Evolutionary conservation across 92 coral and sea anemone species (phyloP).

Genomic region (Zoanthus solanderi): DNA sequence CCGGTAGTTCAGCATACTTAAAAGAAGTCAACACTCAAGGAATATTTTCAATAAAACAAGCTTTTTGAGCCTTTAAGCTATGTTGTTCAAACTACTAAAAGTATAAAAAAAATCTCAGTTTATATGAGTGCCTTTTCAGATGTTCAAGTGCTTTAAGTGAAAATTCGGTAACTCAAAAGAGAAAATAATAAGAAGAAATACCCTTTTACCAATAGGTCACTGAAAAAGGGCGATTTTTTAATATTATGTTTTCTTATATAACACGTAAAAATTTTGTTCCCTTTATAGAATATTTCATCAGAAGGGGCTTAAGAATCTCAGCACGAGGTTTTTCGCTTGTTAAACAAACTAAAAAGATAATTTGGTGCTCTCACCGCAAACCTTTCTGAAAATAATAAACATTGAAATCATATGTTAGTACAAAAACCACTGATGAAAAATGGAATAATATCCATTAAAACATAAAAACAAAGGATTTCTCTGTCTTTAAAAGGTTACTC

Average conservation of each 20-base stretch:
- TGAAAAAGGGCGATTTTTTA: neutral
- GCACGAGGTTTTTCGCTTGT: slow-evolving; percentile 19
- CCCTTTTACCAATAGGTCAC: neutral
- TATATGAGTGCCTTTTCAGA: neutral
- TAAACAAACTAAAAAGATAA: slow-evolving; percentile 34
- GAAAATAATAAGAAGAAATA: too few relatives aligned
- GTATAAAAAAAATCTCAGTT: neutral
- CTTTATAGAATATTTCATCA: slow-evolving; percentile 23
- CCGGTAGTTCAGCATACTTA: neutral
- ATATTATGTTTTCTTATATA: neutral
- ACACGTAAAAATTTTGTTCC: neutral
- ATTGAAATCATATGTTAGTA: neutral
- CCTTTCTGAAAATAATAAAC: slow-evolving; percentile 8
- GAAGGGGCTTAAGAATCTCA: slow-evolving; percentile 22
- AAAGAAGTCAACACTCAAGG: neutral
- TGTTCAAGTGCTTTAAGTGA: neutral
- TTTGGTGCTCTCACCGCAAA: slow-evolving; percentile 24
- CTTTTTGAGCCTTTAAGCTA: too few relatives aligned
- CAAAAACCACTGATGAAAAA: slow-evolving; percentile 1
- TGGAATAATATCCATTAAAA: neutral
- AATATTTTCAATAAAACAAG: neutral
- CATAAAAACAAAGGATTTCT: slow-evolving; percentile 3
- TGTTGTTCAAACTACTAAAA: too few relatives aligned
- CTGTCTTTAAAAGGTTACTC: neutral
- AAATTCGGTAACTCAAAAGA: too few relatives aligned